phyloP scores from a whole-genome alignment of 1,140 invertebrate species.

The Hycleus cichorii region DNA sequence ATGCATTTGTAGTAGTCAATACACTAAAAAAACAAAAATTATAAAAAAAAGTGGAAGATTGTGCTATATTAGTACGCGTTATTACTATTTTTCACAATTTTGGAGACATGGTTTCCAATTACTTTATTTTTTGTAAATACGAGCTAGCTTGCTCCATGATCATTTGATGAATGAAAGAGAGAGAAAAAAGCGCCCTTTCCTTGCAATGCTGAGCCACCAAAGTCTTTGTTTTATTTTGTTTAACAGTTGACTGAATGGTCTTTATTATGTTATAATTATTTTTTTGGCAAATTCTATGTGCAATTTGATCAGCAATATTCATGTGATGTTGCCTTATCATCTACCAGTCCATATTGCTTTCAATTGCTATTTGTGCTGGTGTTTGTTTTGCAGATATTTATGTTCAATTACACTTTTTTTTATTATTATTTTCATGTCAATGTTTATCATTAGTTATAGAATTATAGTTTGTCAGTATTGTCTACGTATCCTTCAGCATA shows the following conservation, averaged over 20 bases:
- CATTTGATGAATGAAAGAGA: neutral
- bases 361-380: slow-evolving; percentile 10
- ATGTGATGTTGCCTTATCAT: slow-evolving; percentile 11
- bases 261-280: neutral
- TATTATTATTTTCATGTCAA: slow-evolving; percentile 8
- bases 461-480: slow-evolving; percentile 11
- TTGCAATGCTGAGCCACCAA: slow-evolving; percentile 16
- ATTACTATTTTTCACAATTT: no score
- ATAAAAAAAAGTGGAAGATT: neutral
- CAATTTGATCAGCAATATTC: slow-evolving; percentile 14
- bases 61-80: slow-evolving; percentile 6
- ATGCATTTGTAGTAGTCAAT: slow-evolving; percentile 3
- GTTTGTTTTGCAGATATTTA: slow-evolving; percentile 10
- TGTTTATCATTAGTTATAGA: neutral
- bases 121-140: slow-evolving; percentile 5
- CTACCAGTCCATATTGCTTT: slow-evolving; percentile 10
- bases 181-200: neutral
- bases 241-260: slow-evolving; percentile 7
- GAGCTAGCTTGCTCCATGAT: slow-evolving; percentile 9
- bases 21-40: slow-evolving; percentile 2
- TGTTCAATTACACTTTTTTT: neutral
- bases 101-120: slow-evolving; percentile 8
- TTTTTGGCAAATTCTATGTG: slow-evolving; percentile 8
- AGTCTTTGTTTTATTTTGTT: slow-evolving; percentile 14
- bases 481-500: slow-evolving; percentile 14